Base-by-base conservation (phyloP, 2,888 invertebrate species). In the Monoplex corrugatus region DNA sequence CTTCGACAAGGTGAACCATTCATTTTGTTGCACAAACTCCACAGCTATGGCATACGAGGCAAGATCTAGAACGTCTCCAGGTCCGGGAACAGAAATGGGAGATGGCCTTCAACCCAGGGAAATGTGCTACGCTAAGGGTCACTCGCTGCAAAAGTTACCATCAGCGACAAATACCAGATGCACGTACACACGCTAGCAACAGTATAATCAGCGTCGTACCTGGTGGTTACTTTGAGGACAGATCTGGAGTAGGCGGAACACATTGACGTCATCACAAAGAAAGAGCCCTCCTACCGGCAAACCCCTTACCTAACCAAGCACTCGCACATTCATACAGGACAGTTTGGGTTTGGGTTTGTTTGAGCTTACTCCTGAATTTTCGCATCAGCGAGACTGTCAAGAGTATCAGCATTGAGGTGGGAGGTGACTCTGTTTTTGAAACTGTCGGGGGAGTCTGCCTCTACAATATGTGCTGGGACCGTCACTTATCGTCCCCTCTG, bases 21-120 rank as follows among this genome's bases (percentile, higher is more conserved):
- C 63, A 68, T n/a, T 68, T 68, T 68, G 63, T 28, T 68, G 63
- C 63, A 68, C 63, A 68, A 68, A n/a, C 63, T 68, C 63, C 63
- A 68, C n/a, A 68, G 28, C 63, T 68, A 68, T 68, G 63, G 63
- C 63, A 28, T 23, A 68, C 63, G 28, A 68, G 63, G 63, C 63
- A 68, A 28, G 63, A 68, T 68, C 63, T 68, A 10, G 63, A 68
- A 68, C 63, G n/a, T 28, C 63, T 68, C 63, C 63, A 68, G 63
- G 63, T 68, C 63, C n/a, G 6, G 63, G 63, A 68, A 28, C 63
- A 68, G 63, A 68, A 68, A 68, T 68, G 63, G 63, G 63, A 68
- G 28, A 68, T 68, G 63, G n/a, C 63, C 63, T 68, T 68, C 63
- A 68, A 68, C 63, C 63, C 16, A 68, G 63, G 63, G 28, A 68